Base-by-base conservation (phyloP, 1,140 invertebrate genomes). In the Lepidurus couesii region DNA sequence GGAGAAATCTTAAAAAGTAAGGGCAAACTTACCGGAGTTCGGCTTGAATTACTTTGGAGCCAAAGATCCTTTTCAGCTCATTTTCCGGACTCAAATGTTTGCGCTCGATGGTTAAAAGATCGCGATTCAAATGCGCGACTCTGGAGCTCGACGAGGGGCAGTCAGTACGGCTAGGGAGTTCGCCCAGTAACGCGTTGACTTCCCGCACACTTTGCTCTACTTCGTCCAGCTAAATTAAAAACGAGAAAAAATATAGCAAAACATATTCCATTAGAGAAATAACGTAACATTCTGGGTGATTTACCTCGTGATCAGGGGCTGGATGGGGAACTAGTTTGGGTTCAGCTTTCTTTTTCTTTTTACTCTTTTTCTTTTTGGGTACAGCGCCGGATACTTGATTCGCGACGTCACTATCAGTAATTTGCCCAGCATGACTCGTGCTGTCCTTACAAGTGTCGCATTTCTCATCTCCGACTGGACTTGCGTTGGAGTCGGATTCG, bases 1-100 rank as follows among this genome's bases (percentile, higher is more conserved):
- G 34, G 3, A 34, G 3, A 34, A 34, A 34, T 3, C 34, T 34
- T 34, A n/a, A 1, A 4, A 34, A 34, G 34, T 34, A 34, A 34
- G 4, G 34, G 13, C 7, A 65, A 65, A 21, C 13, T 84, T 86
- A 91, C 88, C 84, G 87, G 82, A 90, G 88, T 82, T 92, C 90
- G 77, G 87, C 86, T 83, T 91, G 90, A 21, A 93, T 87, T 77
- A 92, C 90, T 84, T 91, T 91, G 10, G 91, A 90, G 7, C 95
- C 94, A 88, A 96, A 96, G 81, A 94, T 92, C 82, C 90, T 89
- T 79, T 90, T 92, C 80, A 96, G 86, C 86, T 97, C 95, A 86
- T 93, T 93, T 77, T 91, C 91, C 44, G 91, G 89, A 86, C 95
- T 95, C 5, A 97, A 85, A 85, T 93, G 87, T 83, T 92, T 93